Base-by-base conservation (phyloP, 2,113 vertebrate genomes). In the Eclectus roratus region DNA sequence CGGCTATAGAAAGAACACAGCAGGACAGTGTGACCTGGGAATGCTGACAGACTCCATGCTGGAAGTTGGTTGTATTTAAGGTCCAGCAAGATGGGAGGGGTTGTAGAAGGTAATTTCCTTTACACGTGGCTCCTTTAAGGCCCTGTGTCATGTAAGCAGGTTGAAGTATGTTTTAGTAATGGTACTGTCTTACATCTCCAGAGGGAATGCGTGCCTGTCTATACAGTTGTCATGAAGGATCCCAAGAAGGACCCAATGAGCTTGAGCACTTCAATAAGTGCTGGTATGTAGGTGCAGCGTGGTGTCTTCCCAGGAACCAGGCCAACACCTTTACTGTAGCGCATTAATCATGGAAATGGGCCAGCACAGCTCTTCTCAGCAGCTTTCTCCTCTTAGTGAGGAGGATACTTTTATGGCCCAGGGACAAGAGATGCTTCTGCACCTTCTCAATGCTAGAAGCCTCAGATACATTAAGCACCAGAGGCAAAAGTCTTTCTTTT, bases 121-220 rank as follows among this genome's bases (percentile, higher is more conserved):
- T n/a, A 15, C 33, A 14, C 0, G 0, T 29, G 47, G 41, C 17
- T 91, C 33, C 47, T 39, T 46, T 53, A 68, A 71, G 92, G 56
- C 50, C 1, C 0, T 24, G 6, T 66, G 25, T 39, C 9, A 2
- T 18, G 3, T 27, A 21, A 47, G 20, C 25, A 17, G 19, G 3
- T 6, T 63, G 37, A 31, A 82, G 37, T 41, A 18, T 39, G 25
- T 56, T 19, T 39, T 68, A 44, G 7, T 37, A 49, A 65, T 13
- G 29, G 6, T 15, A 4, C 13, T 46, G 11, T 10, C 21, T 46
- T 53, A 43, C 50, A 68, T 41, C 64, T 44, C 19, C 3, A 17
- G 8, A 39, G 19, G 35, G 11, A 64, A 60, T 18, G 17, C 4
- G 11, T 33, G 7, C 46, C 29, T 49, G 25, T 39, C 43, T 39